Percentiles rank a stretch among this genome's conserved stretches.
These are phyloP conservation scores for Nomada lathburiana DNA, from an alignment of 2,888 invertebrate genomes.

Conservation along the genomic window DNA sequence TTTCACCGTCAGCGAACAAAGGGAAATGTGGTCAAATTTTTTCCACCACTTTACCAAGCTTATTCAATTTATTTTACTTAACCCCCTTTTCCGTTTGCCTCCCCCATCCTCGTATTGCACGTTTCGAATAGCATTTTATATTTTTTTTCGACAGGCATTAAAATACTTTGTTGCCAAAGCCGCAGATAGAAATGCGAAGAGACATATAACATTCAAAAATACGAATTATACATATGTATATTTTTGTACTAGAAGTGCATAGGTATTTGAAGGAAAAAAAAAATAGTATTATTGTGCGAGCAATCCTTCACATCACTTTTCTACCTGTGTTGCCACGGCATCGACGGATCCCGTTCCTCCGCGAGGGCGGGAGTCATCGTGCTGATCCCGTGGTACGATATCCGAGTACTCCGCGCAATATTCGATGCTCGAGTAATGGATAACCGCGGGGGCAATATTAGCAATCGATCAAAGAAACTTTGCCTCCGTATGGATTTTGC, in stretches of 20 bases:
- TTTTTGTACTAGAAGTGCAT: background rate
- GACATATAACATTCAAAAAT: too few species aligned
- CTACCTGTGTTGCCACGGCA: background rate
- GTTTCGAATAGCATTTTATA: background rate
- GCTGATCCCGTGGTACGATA: slow-evolving; percentile 28
- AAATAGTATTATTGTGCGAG: background rate
- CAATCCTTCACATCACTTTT: background rate
- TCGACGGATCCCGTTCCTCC: slow-evolving; percentile 2
- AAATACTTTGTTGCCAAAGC: background rate
- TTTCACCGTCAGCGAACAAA: slow-evolving; percentile 1
- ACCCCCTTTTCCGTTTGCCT: background rate
- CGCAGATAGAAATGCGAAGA: background rate
- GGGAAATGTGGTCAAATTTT: slow-evolving; percentile 17
- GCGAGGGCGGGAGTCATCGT: slow-evolving; percentile 37
- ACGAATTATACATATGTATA: too few species aligned
- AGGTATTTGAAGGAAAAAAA: background rate
- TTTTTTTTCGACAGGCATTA: background rate
- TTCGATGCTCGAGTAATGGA: slow-evolving; percentile 42
- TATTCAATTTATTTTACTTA: slow-evolving; percentile 17
- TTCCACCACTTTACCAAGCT: slow-evolving; percentile 5
- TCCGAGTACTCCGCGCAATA: slow-evolving; percentile 52
- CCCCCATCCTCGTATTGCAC: background rate
- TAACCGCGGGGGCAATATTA: slow-evolving; percentile 46
- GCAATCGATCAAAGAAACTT: slow-evolving; percentile 52
- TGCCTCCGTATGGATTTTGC: slow-evolving; percentile 37